phyloP scores from a whole-genome alignment of 2,888 invertebrate genomes.

The Apotomis betuletana region DNA sequence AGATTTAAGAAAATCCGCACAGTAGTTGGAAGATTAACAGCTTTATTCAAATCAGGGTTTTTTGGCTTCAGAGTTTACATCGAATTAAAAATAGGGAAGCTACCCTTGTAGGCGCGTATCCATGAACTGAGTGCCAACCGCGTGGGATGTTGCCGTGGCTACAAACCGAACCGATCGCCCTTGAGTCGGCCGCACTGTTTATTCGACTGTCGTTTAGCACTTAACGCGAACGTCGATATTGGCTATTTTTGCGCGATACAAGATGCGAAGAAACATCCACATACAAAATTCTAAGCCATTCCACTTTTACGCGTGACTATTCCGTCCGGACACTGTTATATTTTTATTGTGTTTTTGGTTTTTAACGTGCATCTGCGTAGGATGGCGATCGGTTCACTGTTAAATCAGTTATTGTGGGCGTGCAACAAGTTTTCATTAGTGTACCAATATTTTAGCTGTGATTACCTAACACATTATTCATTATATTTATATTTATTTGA shows the following conservation, averaged over 20 bases:
- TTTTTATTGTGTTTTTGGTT: neutral
- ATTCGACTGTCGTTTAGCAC: constrained; percentile 81
- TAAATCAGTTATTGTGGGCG: neutral
- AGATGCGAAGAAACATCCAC: constrained; percentile 61
- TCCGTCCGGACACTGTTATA: constrained; percentile 13
- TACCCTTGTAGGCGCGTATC: constrained; percentile 19
- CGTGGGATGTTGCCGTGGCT: constrained; percentile 61
- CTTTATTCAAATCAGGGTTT: too few relatives aligned
- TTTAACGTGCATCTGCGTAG: neutral
- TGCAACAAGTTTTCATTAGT: neutral
- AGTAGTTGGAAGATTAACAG: too few relatives aligned
- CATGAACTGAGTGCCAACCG: constrained; percentile 42
- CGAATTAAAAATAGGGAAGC: neutral
- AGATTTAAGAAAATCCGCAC: too few relatives aligned
- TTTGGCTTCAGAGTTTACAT: too few relatives aligned
- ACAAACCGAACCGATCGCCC: constrained; percentile 67
- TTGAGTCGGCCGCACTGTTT: constrained; percentile 74
- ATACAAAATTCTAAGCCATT: constrained; percentile 53
- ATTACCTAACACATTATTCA: neutral
- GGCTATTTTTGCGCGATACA: constrained; percentile 76
- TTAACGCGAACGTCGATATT: constrained; percentile 76
- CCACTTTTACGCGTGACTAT: constrained; percentile 46
- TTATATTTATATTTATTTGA: neutral
- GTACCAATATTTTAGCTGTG: neutral
- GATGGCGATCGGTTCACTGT: neutral